Conservation (phyloP, 1,140 invertebrate species). For the Apis florea region DNA sequence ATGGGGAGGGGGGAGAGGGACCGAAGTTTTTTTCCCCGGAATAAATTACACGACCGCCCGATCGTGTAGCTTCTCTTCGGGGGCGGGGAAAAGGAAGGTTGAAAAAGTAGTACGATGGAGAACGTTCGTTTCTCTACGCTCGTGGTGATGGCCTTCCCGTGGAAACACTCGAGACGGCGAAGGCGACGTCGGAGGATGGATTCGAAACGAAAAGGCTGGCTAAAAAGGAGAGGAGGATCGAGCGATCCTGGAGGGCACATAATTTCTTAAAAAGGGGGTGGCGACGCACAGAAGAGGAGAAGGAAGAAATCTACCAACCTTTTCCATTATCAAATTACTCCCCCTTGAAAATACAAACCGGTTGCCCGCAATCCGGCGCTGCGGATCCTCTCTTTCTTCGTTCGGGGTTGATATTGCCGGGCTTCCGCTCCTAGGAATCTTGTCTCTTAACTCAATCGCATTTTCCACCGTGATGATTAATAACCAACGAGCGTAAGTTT, state of each 20-base stretch:
- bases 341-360: slow-evolving; percentile 53
- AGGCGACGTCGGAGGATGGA: background rate
- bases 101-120: too few species aligned
- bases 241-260: slow-evolving; percentile 52
- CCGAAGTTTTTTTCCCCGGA: background rate
- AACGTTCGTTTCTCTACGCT: background rate
- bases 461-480: background rate
- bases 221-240: slow-evolving; percentile 5
- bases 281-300: slow-evolving; percentile 16
- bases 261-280: slow-evolving; percentile 66
- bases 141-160: background rate
- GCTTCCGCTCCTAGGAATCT: background rate
- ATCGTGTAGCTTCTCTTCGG: too few species aligned
- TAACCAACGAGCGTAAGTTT: background rate
- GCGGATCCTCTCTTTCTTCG: background rate
- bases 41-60: background rate
- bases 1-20: background rate
- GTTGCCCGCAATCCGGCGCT: background rate
- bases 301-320: slow-evolving; percentile 63
- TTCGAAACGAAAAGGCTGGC: slow-evolving; percentile 3
- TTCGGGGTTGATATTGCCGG: background rate
- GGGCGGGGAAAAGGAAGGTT: background rate
- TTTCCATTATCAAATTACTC: slow-evolving; percentile 73
- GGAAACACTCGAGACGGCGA: background rate
- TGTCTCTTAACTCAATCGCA: background rate